Evolutionary conservation across 2,888 invertebrate species (phyloP).

Genomic region (Steinernema carpocapsae): DNA sequence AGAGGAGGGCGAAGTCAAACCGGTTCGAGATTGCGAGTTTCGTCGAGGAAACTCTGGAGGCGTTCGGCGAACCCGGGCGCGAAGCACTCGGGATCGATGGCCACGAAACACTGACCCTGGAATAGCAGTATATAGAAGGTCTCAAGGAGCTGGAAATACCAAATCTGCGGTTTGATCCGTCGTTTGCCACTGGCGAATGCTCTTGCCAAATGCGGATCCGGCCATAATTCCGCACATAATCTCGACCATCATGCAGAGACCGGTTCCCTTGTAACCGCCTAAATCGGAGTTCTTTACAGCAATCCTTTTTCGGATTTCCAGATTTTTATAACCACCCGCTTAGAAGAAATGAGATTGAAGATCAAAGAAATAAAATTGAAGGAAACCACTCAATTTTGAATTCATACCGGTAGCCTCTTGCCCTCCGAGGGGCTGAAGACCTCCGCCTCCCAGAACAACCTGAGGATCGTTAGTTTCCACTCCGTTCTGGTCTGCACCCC

Average conservation of each 20-base stretch:
- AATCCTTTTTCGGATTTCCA: neutral
- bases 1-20: conserved; percentile 41
- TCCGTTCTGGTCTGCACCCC: conserved; percentile 81
- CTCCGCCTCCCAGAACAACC: conserved; percentile 64
- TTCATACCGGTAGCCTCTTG: conserved; percentile 68
- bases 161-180: conserved; percentile 75
- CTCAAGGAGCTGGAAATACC: conserved; percentile 21
- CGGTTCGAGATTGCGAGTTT: conserved; percentile 60
- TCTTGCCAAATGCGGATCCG: conserved; percentile 78
- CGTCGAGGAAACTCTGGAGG: conserved; percentile 65
- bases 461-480: conserved; percentile 69
- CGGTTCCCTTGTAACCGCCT: conserved; percentile 85
- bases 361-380: neutral
- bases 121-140: conserved; percentile 30
- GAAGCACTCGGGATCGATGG: conserved; percentile 68
- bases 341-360: neutral
- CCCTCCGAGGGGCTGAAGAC: conserved; percentile 72
- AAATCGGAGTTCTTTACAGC: conserved; percentile 38
- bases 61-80: conserved; percentile 64
- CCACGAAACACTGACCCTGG: conserved; percentile 69
- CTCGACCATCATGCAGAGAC: conserved; percentile 84
- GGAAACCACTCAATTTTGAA: too few species aligned
- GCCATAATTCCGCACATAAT: conserved; percentile 79
- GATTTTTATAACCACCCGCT: neutral
- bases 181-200: conserved; percentile 81